Base-by-base conservation (phyloP, 2,113 vertebrate genomes). In the Narcine bancroftii region DNA sequence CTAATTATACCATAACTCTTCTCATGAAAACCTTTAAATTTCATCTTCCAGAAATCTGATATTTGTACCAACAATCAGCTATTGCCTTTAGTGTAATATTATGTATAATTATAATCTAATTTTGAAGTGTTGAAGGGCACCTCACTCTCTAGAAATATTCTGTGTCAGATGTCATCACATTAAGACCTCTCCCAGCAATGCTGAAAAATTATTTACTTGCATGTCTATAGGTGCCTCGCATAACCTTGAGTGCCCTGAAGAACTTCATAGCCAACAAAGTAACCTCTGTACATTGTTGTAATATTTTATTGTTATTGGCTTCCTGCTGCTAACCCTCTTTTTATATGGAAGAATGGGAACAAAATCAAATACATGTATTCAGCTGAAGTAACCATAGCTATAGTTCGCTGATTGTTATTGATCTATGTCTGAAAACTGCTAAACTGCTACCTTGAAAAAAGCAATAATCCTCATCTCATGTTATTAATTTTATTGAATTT, bases 391-490 rank as follows among this genome's bases (percentile, higher is more conserved):
- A 33, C 89, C 89, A 71, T 66, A 63, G 87, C 42, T 45, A 69
- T 39, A 91, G 39, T 63, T 89, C 19, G 11, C 47, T 91, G 63
- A 91, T 65, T 91, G 69, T 91, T 36, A 71, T 47, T 91, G 60
- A 5, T 65, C 56, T 11, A 65, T n/a, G 26, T 69, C 65, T 42
- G 29, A 45, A 15, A 69, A 47, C 24, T 66, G 36, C 33, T 91
- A 15, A 69, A 47, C 24, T 66, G 36, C 33, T 91, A 42, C 89
- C 65, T 71, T 91, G 65, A 69, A 47, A 47, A 85, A 47, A 91
- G 24, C 36, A 69, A 47, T 91, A 69, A 39, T 33, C 24, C 65
- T 71, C 47, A 39, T 60, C 7, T 65, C 26, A 9, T 91, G 81
- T 33, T 39, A 19, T 60, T 36, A 42, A 45, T 91, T 19, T 21